Evolutionary conservation across 2,113 vertebrate species (phyloP).

Genomic region (Machaerirhynchus nigripectus): DNA sequence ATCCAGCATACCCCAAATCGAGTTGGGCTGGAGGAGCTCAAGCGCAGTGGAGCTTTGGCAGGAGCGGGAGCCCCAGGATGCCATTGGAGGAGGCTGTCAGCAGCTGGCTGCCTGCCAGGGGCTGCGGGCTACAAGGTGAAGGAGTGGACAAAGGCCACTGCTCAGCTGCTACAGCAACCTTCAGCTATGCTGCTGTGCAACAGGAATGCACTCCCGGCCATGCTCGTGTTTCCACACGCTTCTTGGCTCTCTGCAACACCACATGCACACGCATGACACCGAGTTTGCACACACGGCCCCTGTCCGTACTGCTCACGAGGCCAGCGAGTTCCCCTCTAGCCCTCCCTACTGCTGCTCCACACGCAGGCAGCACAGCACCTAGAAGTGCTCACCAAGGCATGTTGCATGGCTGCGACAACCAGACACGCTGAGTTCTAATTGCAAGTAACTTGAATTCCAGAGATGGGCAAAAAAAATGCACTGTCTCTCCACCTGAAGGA

Average conservation of each 20-base stretch:
- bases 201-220: neutral
- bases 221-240: neutral
- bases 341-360: neutral
- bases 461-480: neutral
- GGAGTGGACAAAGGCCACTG: neutral
- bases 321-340: rapidly evolving
- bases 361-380: neutral
- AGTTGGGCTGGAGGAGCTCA: neutral
- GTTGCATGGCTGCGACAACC: neutral
- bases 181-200: neutral
- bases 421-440: neutral
- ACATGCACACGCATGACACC: rapidly evolving
- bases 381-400: neutral
- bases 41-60: neutral
- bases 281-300: rapidly evolving
- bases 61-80: neutral
- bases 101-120: neutral
- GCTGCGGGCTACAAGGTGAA: neutral
- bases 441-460: conserved; percentile 10
- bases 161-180: conserved; percentile 40
- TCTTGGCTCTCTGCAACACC: neutral
- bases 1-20: neutral
- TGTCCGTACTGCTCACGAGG: rapidly evolving
- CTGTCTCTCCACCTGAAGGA: neutral
- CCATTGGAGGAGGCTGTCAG: rapidly evolving